Evolutionary conservation across 1,140 invertebrate species (phyloP).

Genomic region (Trichonephila clavata): DNA sequence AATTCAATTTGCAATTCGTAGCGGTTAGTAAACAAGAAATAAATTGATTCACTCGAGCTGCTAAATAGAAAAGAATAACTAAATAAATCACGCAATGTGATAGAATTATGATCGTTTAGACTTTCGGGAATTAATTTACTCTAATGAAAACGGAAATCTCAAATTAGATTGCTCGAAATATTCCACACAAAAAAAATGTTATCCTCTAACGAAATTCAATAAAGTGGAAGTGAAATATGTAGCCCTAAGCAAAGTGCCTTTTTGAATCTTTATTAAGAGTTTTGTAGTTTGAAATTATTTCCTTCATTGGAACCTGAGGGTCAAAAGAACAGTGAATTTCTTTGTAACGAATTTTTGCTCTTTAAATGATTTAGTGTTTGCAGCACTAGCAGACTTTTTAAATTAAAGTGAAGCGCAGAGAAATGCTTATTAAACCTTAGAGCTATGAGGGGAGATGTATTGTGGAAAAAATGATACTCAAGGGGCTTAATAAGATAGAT

Average conservation of each 20-base stretch:
- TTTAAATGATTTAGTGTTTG: not conserved
- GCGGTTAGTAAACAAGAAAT: no score
- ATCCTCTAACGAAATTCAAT: not conserved
- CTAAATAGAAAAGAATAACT: not conserved
- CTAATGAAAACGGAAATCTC: not conserved
- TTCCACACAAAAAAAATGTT: not conserved
- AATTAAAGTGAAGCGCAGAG: not conserved
- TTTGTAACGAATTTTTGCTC: not conserved
- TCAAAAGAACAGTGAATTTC: not conserved
- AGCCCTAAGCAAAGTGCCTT: not conserved
- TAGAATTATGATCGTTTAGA: not conserved
- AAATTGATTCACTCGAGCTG: no score
- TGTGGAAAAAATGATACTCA: not conserved
- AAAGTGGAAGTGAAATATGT: not conserved
- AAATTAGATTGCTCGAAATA: not conserved
- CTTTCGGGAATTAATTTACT: not conserved
- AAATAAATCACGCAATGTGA: not conserved
- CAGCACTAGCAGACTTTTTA: not conserved
- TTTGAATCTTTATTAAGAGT: conserved; percentile 13
- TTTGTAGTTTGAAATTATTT: conserved; percentile 3
- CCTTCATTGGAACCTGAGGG: not conserved
- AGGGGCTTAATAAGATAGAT: not conserved
- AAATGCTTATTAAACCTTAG: conserved; percentile 3
- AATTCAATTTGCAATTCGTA: no score
- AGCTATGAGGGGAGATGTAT: not conserved